Evolutionary conservation across 53 echinoderm and acorn worm species (phyloP).

Genomic region (Paelopatides confundens): DNA sequence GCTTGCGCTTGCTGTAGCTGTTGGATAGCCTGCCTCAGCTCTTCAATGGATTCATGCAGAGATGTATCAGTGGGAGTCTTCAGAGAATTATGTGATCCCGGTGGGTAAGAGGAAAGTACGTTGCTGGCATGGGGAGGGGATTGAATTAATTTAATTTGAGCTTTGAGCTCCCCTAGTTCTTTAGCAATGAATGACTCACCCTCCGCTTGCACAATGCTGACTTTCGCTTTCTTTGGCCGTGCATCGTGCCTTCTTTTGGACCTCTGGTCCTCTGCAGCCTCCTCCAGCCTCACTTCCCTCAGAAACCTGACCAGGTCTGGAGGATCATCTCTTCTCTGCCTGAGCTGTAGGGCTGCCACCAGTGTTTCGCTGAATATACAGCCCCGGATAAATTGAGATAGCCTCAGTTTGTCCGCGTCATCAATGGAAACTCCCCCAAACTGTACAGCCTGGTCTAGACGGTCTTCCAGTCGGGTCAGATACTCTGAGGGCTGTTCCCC

Average conservation of each 20-base stretch:
- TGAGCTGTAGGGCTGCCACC: background rate
- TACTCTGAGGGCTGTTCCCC: too few species aligned
- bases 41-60: background rate
- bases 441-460: too few species aligned
- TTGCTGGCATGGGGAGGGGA: background rate
- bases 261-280: background rate
- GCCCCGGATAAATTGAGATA: conserved; percentile 46
- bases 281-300: background rate
- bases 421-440: too few species aligned
- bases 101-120: background rate
- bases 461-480: too few species aligned
- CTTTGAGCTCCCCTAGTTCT: background rate
- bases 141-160: background rate
- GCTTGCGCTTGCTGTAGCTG: background rate
- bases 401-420: background rate
- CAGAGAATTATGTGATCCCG: background rate
- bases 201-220: background rate
- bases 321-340: background rate
- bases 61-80: background rate
- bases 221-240: background rate
- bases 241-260: background rate
- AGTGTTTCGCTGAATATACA: conserved; percentile 41
- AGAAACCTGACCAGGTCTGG: background rate
- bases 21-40: background rate
- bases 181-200: background rate